Conservation (phyloP, 1,140 invertebrate species). For the Heliconius nattereri region DNA sequence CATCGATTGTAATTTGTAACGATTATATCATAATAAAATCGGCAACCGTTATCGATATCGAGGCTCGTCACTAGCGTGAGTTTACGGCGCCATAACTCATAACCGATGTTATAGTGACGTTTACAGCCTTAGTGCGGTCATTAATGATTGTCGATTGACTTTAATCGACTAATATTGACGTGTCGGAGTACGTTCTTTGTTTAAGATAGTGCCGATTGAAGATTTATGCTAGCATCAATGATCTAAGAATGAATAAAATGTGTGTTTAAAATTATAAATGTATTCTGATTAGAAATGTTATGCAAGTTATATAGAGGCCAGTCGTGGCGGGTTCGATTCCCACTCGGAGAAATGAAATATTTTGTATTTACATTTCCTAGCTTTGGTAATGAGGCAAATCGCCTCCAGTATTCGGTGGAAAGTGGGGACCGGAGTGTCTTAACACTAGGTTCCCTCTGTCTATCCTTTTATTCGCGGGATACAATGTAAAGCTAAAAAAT, state of each 20-base stretch:
- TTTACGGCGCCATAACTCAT: slow-evolving; percentile 67
- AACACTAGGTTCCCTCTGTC: not conserved
- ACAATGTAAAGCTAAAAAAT: too few relatives aligned
- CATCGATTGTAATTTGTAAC: slow-evolving; percentile 29
- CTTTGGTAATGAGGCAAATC: too few relatives aligned
- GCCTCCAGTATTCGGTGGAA: not conserved
- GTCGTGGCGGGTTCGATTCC: too few relatives aligned
- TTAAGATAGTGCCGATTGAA: slow-evolving; percentile 40
- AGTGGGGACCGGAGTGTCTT: not conserved
- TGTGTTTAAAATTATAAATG: not conserved
- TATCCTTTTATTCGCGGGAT: too few relatives aligned
- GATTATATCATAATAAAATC: slow-evolving; percentile 33
- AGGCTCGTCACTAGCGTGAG: slow-evolving; percentile 54
- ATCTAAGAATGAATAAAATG: not conserved
- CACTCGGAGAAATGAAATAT: too few relatives aligned
- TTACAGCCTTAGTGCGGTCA: slow-evolving; percentile 56
- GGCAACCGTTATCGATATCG: slow-evolving; percentile 52
- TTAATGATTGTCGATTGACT: slow-evolving; percentile 64
- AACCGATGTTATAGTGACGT: slow-evolving; percentile 57
- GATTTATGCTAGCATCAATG: slow-evolving; percentile 34
- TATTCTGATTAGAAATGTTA: not conserved
- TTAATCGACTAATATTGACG: slow-evolving; percentile 62
- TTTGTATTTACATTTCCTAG: too few relatives aligned
- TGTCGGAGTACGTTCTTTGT: slow-evolving; percentile 42
- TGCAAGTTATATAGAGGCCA: not conserved